These are phyloP conservation scores for Carettochelys insculpta DNA, from an alignment of 2,113 vertebrate genomes.

Conservation along the genomic window DNA sequence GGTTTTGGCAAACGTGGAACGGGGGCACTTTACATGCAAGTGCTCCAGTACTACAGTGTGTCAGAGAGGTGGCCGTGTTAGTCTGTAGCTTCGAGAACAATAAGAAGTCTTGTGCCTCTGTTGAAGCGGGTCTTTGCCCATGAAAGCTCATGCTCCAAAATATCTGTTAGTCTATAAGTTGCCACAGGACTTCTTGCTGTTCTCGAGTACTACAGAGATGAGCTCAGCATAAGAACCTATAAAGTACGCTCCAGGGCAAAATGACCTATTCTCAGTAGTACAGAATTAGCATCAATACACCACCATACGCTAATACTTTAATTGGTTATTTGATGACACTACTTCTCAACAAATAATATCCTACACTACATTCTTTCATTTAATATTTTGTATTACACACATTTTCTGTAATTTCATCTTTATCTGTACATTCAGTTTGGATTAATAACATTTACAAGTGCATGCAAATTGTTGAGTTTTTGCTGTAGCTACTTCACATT, in stretches of 20 bases:
- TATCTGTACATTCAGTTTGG: background rate
- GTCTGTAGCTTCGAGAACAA: too few relatives aligned
- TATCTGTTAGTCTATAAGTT: too few relatives aligned
- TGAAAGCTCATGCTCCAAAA: too few relatives aligned
- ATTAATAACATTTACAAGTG: background rate
- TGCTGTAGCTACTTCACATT: background rate
- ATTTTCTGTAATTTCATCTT: background rate
- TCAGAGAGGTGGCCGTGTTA: too few relatives aligned
- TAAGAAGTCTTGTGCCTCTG: too few relatives aligned
- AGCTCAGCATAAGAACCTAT: background rate
- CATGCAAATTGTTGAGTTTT: background rate
- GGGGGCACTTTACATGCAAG: too few relatives aligned
- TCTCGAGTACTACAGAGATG: background rate
- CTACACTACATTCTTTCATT: background rate
- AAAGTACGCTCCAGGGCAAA: background rate
- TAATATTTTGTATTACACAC: background rate
- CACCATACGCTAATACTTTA: background rate
- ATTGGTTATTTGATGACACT: background rate
- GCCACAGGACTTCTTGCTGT: too few relatives aligned
- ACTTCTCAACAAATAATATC: background rate
- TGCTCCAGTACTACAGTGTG: too few relatives aligned
- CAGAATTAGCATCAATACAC: background rate
- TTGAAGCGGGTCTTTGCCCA: too few relatives aligned
- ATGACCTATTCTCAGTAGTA: background rate
- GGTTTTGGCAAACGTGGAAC: background rate